Evolutionary conservation across 2,113 vertebrate genomes (phyloP).

Genomic region (Nannobrachium achirus): DNA sequence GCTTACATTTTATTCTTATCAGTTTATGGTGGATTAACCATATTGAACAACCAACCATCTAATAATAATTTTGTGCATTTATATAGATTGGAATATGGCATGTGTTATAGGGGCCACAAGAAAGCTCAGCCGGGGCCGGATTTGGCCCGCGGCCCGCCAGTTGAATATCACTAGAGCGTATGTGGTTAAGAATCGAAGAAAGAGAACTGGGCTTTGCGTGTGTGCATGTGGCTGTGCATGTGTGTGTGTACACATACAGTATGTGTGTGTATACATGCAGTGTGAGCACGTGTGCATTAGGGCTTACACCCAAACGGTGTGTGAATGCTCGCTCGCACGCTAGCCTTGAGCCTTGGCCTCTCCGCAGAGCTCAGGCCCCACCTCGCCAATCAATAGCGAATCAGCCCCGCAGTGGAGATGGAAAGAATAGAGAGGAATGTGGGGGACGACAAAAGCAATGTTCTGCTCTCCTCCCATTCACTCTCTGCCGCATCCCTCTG

Average conservation of each 20-base stretch:
- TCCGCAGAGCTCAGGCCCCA: conserved; percentile 32
- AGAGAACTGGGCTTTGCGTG: conserved; percentile 66
- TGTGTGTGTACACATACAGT: neutral
- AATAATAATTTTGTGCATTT: too few relatives aligned
- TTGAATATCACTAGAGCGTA: too few relatives aligned
- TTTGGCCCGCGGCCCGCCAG: too few relatives aligned
- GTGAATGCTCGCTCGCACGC: conserved; percentile 16
- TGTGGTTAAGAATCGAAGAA: neutral
- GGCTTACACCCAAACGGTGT: too few relatives aligned
- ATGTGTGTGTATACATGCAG: neutral
- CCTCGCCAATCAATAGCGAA: conserved; percentile 70
- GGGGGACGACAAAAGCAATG: conserved; percentile 47
- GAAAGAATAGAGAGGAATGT: conserved; percentile 51
- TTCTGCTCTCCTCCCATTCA: conserved; percentile 40
- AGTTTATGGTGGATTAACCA: too few relatives aligned
- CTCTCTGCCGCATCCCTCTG: conserved; percentile 40
- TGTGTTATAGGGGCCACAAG: too few relatives aligned
- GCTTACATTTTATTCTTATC: too few relatives aligned
- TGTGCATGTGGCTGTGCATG: neutral
- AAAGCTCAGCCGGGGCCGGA: too few relatives aligned
- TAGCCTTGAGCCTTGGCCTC: conserved; percentile 63
- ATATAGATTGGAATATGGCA: too few relatives aligned
- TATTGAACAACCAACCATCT: too few relatives aligned
- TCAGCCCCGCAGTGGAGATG: conserved; percentile 50
- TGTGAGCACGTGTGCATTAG: conserved; percentile 4